Evolutionary conservation across 2,888 invertebrate species (phyloP), one percentile per base, ranked within the genome.

Genomic region (Cryptocheilus praepositus): DNA sequence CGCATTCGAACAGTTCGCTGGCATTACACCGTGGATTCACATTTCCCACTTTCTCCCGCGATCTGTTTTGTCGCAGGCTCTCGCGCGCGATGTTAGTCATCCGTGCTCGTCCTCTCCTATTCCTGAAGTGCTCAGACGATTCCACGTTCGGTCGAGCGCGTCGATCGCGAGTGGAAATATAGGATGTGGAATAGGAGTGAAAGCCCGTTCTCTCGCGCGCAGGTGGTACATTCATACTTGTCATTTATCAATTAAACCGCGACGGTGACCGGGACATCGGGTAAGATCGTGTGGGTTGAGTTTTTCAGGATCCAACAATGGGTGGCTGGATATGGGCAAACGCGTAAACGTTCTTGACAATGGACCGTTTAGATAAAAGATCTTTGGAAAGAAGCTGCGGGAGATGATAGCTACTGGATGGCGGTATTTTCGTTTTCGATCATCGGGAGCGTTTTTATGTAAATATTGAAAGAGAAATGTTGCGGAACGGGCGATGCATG

Each of bases 1-100:
- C 21, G 57, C 66, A 60, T 66, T 53, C 51, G 53, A 64, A 28
- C 60, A 62, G 54, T 61, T 49, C 69, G 67, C 67, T 64, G 71
- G 71, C 67, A 73, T 66, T 75, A 67, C 25, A 25, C 68, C 68
- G 54, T 64, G 70, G 70, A 69, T 43, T 67, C 49, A 68, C 70
- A 72, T 80, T 82, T 81, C 79, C 81, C 80, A 81, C 81, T 81
- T 82, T 82, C 81, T 81, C 81, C 75, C 52, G 55, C 61, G 19
- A 67, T 67, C 49, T 45, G 66, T 49, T 57, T 58, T 25, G 25
- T 25, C 5, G 59, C 64, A 46, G 43, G 52, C 63, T 56, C 56
- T 64, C 51, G 61, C 55, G 53, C 49, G 43, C 49, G 16, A 16
- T 18, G 1, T 69, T 64, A 61, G 51, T 56, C 44, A 71, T 49